Evolutionary conservation across 2,113 vertebrate species (phyloP), one percentile per base, ranked within the genome.

Genomic region (Oceanodroma tethys): DNA sequence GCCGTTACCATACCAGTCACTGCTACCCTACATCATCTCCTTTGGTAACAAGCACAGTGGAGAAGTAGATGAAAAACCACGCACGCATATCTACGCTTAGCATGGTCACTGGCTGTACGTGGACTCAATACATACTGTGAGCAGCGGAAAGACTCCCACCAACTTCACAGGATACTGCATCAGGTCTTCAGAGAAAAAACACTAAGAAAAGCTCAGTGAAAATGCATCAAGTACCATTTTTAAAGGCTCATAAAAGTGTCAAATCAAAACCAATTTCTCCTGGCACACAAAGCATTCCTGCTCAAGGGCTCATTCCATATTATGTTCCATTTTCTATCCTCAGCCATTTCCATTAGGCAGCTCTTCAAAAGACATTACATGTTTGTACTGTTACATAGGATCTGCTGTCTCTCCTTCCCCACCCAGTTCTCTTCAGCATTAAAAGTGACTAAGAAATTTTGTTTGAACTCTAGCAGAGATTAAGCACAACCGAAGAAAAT

Each of bases 211-310:
- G 81, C 94, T 92, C 89, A 73, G 81, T 89, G 89, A 85, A 97
- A 97, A 93, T 48, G 81, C 84, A 94, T 60, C 70, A 65, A 96
- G 83, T 65, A 65, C 72, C 68, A 68, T 93, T 95, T 95, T 91
- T 93, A 95, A 95, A 97, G 93, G 86, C 89, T 95, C 91, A 70
- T 95, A 93, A 97, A 97, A 96, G 76, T 97, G 89, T 96, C 97
- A 96, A 96, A 96, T 96, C 95, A 95, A 97, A 97, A 95, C 5
- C 91, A 95, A 94, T 95, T 95, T 97, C 80, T 91, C 94, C 89
- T 73, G 81, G 91, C 84, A 92, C 83, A 96, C 89, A 97, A 95
- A 93, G 93, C 94, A 89, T 95, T 94, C 94, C 93, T 5, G 53
- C 96, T 95, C 81, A 94, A 91, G 93, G 94, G 86, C 91, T 96